Evolutionary conservation across 2,888 invertebrate species (phyloP), one percentile per base, ranked within the genome.

Genomic region (Erebia palarica): DNA sequence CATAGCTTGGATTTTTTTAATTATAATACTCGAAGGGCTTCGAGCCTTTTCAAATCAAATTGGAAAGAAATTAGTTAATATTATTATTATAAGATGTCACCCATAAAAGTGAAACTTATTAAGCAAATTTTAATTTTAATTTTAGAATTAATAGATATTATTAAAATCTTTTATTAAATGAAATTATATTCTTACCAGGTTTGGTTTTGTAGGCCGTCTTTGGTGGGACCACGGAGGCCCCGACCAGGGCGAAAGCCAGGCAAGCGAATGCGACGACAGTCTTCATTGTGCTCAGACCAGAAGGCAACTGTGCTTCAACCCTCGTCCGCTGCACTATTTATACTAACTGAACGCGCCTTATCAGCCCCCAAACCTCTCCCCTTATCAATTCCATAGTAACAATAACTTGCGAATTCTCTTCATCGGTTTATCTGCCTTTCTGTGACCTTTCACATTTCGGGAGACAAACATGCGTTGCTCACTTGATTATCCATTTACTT

Each of bases 261-360:
- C 86, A 86, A 66, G 90, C 86, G 69, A 94, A 80, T 72, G 91
- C 81, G 75, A 93, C 74, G 85, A 92, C 88, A 87, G 92, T 90
- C 90, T 90, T 94, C 94, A 92, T 93, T 78, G 80, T 90, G 77
- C 77, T 78, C 81, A 79, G 81, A 76, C 76, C 78, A 79, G 81
- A 81, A 83, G 83, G 75, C 81, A 87, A 91, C 90, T 91, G 90
- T 91, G 72, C 81, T 74, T 69, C 49, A 51, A 68, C 70, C 67
- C 65, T 61, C 47, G 59, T 13, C 55, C 14, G 16, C 10, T 42
- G 49, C 68, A 74, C 63, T 67, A 77, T 81, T 78, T 81, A 80
- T 81, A 81, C 76, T 73, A 71, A 72, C 58, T 66, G 67, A 57
- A 67, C 60, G 57, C 67, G 75, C 69, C 71, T 78, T 79, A 79